Evolutionary conservation across 1,140 invertebrate species (phyloP), one percentile per base, ranked within the genome.

Genomic region (Cyclargus thomasi): DNA sequence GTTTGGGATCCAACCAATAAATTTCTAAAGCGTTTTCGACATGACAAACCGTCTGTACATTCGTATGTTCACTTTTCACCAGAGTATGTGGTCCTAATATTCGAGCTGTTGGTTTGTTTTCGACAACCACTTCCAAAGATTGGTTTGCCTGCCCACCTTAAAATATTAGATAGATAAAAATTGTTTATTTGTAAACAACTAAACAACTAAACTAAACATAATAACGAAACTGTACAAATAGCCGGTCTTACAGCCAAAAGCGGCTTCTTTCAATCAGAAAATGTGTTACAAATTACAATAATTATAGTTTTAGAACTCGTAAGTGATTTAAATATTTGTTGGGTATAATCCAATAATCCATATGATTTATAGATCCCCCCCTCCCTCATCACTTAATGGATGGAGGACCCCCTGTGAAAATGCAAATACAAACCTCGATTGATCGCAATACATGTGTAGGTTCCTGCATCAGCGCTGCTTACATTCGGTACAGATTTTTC

Each of bases 11-110:
- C 0, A 75, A 5, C 84, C 84, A 88, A 18, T 76, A 71, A 1
- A 84, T 64, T 6, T 21, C 59, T n/a, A 71, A 63, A 16, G 80
- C 77, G 20, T 84, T 80, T 21, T 87, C 79, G 4, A 84, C 78
- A 2, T 75, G 71, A 70, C 86, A 88, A 0, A 76, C 68, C 0
- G 86, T 67, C 67, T 86, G 80, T 22, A 78, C 53, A 35, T 78
- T 68, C 0, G 77, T 62, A 63, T 87, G 57, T 3, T 75, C 69
- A 0, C 16, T 72, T 67, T 68, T 77, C 0, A 71, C 73, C n/a
- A 86, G 63, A 7, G 65, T 70, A 63, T 86, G 85, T 0, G 80
- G 78, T 4, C 86, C 83, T 8, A 85, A 65, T 39, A 89, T 86
- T 70, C 83, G 81, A 0, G 79, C 84, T 39, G 68, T 69, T 0